These are phyloP conservation scores for Agrochola lota DNA, from an alignment of 2,888 invertebrate species.

Conservation along the genomic window DNA sequence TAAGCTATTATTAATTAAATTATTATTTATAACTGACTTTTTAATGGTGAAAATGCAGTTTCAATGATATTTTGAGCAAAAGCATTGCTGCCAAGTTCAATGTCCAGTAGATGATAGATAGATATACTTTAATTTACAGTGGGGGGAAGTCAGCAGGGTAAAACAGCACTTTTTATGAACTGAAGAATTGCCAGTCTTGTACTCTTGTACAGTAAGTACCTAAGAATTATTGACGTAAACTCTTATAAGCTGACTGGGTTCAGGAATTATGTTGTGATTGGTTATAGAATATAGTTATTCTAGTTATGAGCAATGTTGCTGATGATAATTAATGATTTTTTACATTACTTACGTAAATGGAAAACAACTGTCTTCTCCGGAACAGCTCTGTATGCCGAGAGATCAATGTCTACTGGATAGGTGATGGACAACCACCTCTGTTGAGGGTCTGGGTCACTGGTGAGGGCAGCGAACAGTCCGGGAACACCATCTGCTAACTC, in stretches of 20 bases:
- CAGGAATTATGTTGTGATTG: not conserved
- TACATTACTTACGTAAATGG: constrained; percentile 92
- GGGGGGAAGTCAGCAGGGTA: not conserved
- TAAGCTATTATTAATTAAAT: constrained; percentile 12
- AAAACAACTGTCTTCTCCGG: constrained; percentile 93
- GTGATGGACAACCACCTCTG: constrained; percentile 96
- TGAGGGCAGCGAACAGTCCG: constrained; percentile 95
- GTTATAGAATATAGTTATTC: not conserved
- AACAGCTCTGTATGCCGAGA: constrained; percentile 92
- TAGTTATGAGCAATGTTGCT: not conserved
- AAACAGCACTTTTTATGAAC: not conserved
- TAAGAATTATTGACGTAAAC: not conserved
- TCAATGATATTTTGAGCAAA: not conserved
- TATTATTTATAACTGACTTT: not conserved
- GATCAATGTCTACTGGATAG: constrained; percentile 94
- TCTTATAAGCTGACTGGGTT: not conserved
- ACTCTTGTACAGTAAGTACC: no score
- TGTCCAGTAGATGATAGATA: not conserved
- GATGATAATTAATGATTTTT: not conserved
- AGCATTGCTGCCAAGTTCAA: not conserved
- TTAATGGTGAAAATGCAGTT: not conserved
- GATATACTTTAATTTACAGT: not conserved
- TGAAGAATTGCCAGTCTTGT: not conserved
- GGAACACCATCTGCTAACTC: constrained; percentile 95
- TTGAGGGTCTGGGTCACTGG: constrained; percentile 94